Evolutionary conservation across 92 coral and sea anemone species (phyloP).

Genomic region (Palythoa grandiflora): DNA sequence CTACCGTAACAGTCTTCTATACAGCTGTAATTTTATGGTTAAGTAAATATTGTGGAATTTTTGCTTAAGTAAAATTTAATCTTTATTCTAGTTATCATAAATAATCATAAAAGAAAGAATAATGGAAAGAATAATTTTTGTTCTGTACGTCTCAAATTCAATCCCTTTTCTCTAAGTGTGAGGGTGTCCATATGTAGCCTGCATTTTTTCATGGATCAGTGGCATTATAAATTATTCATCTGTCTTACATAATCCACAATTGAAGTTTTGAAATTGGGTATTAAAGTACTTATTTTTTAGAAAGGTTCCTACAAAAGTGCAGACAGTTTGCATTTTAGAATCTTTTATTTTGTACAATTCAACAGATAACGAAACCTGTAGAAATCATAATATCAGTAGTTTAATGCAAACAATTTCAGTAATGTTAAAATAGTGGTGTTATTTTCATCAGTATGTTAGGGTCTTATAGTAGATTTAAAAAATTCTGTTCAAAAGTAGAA

Average conservation of each 20-base stretch:
- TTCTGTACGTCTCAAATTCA: background rate
- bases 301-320: background rate
- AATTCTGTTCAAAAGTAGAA: no score
- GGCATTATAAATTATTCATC: slow-evolving; percentile 38
- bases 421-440: no score
- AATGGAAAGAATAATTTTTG: background rate
- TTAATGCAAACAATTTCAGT: no score
- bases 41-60: background rate
- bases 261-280: background rate
- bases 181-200: background rate
- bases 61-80: background rate
- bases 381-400: no score
- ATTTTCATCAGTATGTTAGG: no score
- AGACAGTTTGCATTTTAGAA: no score
- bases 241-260: background rate
- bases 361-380: no score
- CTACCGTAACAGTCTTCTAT: background rate
- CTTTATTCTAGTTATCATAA: background rate
- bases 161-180: background rate
- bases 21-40: background rate
- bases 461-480: no score
- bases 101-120: background rate
- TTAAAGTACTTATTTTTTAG: background rate
- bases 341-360: no score
- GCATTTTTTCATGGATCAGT: slow-evolving; percentile 27